A percentile compares a stretch with the other conserved stretches of the same genome.
phyloP scores from a whole-genome alignment of 2,113 vertebrate species.

The Periophthalmus modestus region DNA sequence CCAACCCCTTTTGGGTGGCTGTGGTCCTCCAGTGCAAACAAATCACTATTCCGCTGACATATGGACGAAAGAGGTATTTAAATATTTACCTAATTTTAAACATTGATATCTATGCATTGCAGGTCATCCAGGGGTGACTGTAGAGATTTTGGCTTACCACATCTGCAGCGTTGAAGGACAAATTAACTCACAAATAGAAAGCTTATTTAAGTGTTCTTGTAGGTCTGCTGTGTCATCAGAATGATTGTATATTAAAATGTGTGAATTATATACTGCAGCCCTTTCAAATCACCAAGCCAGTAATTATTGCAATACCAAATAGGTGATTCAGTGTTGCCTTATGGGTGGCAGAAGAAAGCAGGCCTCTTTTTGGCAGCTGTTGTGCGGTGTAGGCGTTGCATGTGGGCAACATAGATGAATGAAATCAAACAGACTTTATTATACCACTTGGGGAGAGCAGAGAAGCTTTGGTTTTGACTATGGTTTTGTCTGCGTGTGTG shows the following conservation, averaged over 20 bases:
- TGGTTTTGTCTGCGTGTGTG: slow-evolving; percentile 23
- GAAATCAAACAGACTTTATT: slow-evolving; percentile 41
- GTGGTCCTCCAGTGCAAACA: not conserved
- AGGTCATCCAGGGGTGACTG: not conserved
- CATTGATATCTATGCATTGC: slow-evolving; percentile 1
- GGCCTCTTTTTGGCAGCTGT: slow-evolving; percentile 23
- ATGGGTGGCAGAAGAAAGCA: slow-evolving; percentile 22
- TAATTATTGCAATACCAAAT: slow-evolving; percentile 4
- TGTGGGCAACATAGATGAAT: slow-evolving; percentile 38
- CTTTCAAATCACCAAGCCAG: not conserved
- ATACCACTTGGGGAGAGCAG: slow-evolving; percentile 19
- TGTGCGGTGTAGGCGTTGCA: slow-evolving; percentile 12
- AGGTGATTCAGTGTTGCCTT: not conserved
- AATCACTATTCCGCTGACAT: not conserved
- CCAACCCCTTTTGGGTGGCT: not conserved
- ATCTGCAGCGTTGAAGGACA: not conserved
- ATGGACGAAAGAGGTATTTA: not conserved
- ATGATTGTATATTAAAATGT: slow-evolving; percentile 1
- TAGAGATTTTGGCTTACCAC: not conserved
- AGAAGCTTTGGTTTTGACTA: slow-evolving; percentile 30
- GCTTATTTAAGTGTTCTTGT: not conserved
- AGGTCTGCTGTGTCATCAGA: slow-evolving; percentile 3
- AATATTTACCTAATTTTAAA: slow-evolving; percentile 6
- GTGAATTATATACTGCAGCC: slow-evolving; percentile 2
- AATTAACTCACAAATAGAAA: not conserved